Evolutionary conservation across 2,797 vertebrate genomes (phyloP), one percentile per base, ranked within the genome.

Genomic region (Peromyscus aztecus): DNA sequence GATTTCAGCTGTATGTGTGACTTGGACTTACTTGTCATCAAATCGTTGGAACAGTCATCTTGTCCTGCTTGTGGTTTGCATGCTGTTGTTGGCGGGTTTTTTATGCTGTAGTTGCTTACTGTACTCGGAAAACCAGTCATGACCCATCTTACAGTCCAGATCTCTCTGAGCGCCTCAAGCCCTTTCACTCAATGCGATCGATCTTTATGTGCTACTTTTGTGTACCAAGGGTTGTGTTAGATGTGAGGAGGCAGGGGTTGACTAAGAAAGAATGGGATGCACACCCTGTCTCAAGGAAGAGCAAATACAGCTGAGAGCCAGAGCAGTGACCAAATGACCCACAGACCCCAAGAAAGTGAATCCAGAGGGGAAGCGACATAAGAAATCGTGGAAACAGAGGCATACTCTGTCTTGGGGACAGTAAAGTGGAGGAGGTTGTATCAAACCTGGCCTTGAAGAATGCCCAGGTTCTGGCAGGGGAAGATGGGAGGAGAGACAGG

Each of bases 211-310:
- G 46, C 40, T 49, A 14, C 40, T 88, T 90, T 34, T 94, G 78
- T 88, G 63, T 78, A 43, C 81, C 40, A 49, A 94, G 87, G 65
- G 46, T 57, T 90, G 24, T 57, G 43, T 34, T 87, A 61, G 89
- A 80, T 67, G 11, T 49, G 27, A 63, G 21, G n/a, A 69, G 52
- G n/a, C 27, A 76, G 29, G 37, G 76, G 80, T 31, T 78, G n/a
- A 78, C 52, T 87, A 40, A 86, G 73, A 69, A 78, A 69, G 76
- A 94, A 69, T 43, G 89, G 90, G 83, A 65, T 5, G 14, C 46
- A 78, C 77, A 24, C 82, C 96, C 73, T 23, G 16, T 40, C 81
- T 89, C 88, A 90, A 94, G 76, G 76, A 93, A 37, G 46, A 93
- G 52, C 89, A 87, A 80, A 75, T 80, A 59, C 21, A 57, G 76